These are phyloP conservation scores for Hipposideros armiger DNA, from an alignment of 2,113 vertebrate genomes.

Conservation along the genomic window DNA sequence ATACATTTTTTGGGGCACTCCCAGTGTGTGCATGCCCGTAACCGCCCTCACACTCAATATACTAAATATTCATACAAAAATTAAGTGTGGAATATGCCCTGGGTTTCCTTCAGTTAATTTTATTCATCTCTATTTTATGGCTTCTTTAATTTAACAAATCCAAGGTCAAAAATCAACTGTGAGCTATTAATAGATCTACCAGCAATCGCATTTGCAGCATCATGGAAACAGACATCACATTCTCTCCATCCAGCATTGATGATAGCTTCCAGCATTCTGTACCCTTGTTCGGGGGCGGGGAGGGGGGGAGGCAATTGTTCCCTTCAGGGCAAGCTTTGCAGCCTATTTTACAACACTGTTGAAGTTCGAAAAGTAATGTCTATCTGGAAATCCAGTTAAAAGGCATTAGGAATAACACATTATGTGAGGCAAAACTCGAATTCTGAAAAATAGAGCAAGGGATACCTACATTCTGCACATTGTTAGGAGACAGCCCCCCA, in stretches of 20 bases:
- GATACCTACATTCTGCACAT: background rate
- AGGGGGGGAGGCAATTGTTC: background rate
- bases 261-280: constrained; percentile 75
- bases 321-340: constrained; percentile 69
- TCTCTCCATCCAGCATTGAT: constrained; percentile 73
- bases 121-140: constrained; percentile 56
- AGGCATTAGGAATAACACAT: constrained; percentile 45
- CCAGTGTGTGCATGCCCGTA: background rate
- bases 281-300: constrained; percentile 20
- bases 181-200: constrained; percentile 72
- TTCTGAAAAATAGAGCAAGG: background rate
- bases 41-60: background rate
- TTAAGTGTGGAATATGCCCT: background rate
- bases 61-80: constrained; percentile 60
- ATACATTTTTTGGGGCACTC: too few species aligned
- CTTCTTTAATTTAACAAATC: constrained; percentile 72
- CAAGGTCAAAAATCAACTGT: constrained; percentile 79
- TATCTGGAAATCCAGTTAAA: constrained; percentile 70
- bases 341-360: constrained; percentile 45
- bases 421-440: constrained; percentile 18
- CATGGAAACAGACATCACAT: constrained; percentile 72
- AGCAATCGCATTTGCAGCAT: constrained; percentile 71
- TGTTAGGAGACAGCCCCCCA: background rate
- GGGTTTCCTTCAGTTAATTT: constrained; percentile 56
- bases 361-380: constrained; percentile 2